Base-by-base conservation (phyloP, 2,797 vertebrate genomes). In the Propithecus deckenii region DNA sequence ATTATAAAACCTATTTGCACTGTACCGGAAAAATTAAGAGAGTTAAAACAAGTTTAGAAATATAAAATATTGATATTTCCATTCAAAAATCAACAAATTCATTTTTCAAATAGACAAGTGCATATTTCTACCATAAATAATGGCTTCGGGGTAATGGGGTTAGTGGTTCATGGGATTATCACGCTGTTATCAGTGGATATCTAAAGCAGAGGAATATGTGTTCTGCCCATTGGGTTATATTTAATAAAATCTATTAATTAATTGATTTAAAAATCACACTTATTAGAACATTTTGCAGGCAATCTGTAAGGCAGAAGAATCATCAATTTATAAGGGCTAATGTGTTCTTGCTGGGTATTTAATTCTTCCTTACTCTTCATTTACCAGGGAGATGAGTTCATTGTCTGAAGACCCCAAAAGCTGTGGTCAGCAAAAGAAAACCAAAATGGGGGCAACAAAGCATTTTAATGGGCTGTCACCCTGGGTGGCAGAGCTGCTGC, bases 51-150 rank as follows among this genome's bases (percentile, higher is more conserved):
- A 86, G 55, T 94, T 95, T 93, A 80, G 79, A 97, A 96, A 74
- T 84, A 52, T 0, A 10, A 20, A 92, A 41, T 89, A 96, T 91
- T 89, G 74, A 94, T 75, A 17, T 89, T 25, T 86, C 85, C 57
- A 71, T 57, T 86, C 61, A 65, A 86, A 90, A 95, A 74, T 46
- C 41, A 87, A 41, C 71, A 78, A 25, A 25, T 75, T 94, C 32
- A 61, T 93, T 93, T 11, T 93, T 89, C 69, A 50, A 69, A 23
- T 41, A 80, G 52, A 38, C 4, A 0, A 84, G 48, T 41, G 83
- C 59, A 41, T 46, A 81, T 95, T 92, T 91, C n/a, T 75, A 48
- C 13, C 72, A 61, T 69, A 94, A 95, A 92, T 84, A 57, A 89
- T 48, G 18, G 75, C 84, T 88, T 84, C 41, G 18, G n/a, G 65